phyloP scores from a whole-genome alignment of 2,888 invertebrate species.

The Parascotia fuliginaria region DNA sequence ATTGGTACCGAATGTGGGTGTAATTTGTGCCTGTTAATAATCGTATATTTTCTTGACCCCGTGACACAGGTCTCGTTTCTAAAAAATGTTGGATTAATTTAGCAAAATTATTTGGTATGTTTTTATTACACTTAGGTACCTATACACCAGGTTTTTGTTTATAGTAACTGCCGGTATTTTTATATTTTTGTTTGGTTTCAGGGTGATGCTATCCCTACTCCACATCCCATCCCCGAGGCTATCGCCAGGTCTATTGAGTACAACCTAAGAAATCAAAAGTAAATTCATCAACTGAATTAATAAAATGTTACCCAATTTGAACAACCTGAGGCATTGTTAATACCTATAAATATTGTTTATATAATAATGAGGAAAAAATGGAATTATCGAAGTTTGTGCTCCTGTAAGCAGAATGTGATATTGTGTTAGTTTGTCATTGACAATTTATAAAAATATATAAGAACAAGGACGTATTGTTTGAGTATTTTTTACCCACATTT shows the following conservation, averaged over 20 bases:
- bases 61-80: too few species aligned
- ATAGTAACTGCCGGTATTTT: background rate
- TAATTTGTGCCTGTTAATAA: too few species aligned
- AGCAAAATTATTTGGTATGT: too few species aligned
- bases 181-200: background rate
- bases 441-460: too few species aligned
- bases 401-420: too few species aligned
- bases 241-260: slow-evolving; percentile 78
- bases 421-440: too few species aligned
- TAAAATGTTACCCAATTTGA: background rate
- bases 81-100: too few species aligned
- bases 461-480: too few species aligned
- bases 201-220: slow-evolving; percentile 72
- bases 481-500: too few species aligned
- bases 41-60: too few species aligned
- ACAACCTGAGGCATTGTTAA: background rate
- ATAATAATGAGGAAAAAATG: background rate
- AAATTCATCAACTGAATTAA: slow-evolving; percentile 16
- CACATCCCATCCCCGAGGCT: slow-evolving; percentile 80
- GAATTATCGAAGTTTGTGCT: background rate
- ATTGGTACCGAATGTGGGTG: too few species aligned
- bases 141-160: background rate
- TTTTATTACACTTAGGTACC: too few species aligned
- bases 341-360: background rate
- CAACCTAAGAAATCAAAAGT: slow-evolving; percentile 48